These are phyloP conservation scores for Tubulanus polymorphus DNA, from an alignment of 2,888 invertebrate genomes.

Conservation along the genomic window DNA sequence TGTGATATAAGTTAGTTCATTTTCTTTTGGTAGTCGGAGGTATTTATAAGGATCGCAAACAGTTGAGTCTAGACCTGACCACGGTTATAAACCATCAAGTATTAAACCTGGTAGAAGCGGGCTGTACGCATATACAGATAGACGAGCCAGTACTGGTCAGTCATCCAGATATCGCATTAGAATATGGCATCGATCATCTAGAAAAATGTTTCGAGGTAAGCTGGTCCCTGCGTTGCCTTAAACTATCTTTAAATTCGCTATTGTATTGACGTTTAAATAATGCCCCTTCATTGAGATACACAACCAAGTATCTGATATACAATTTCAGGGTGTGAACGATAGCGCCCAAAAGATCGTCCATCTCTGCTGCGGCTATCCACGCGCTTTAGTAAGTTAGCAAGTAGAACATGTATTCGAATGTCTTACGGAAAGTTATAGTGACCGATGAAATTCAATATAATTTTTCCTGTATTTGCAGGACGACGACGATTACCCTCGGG, in stretches of 20 bases:
- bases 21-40: constrained; percentile 5
- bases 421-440: too few species aligned
- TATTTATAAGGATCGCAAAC: constrained; percentile 7
- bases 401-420: too few species aligned
- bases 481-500: too few species aligned
- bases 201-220: constrained; percentile 13
- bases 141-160: constrained; percentile 23
- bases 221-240: too few species aligned
- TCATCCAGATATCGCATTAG: constrained; percentile 11
- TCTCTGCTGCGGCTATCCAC: constrained; percentile 17
- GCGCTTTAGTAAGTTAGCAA: constrained; percentile 12
- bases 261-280: too few species aligned
- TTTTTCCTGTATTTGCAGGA: too few species aligned
- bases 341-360: constrained; percentile 9
- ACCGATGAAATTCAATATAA: too few species aligned
- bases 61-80: constrained; percentile 10
- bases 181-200: constrained; percentile 18
- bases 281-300: too few species aligned
- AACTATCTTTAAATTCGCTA: not conserved
- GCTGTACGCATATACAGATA: constrained; percentile 22
- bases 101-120: constrained; percentile 17
- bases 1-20: too few species aligned
- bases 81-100: constrained; percentile 20
- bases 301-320: too few species aligned
- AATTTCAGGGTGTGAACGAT: constrained; percentile 7